Percentiles rank a stretch among this genome's conserved stretches.
Evolutionary conservation across 2,113 vertebrate species (phyloP).

Genomic region (Syrrhaptes paradoxus): DNA sequence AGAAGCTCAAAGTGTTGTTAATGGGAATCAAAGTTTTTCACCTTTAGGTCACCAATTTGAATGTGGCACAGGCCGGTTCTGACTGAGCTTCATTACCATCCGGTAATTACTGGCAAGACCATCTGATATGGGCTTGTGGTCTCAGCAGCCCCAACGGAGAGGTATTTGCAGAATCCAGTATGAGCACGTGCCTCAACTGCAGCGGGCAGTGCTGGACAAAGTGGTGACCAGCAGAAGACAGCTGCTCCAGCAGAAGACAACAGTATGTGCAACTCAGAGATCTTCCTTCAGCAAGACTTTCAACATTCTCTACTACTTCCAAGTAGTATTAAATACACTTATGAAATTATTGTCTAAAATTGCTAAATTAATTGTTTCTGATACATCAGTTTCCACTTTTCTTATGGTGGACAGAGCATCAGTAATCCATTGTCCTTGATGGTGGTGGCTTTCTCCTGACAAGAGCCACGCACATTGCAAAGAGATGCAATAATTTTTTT

Average conservation of each 20-base stretch:
- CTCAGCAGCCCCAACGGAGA: background rate
- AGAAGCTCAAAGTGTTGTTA: background rate
- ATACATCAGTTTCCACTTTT: background rate
- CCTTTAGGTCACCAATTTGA: background rate
- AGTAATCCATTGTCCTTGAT: background rate
- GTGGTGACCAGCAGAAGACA: background rate
- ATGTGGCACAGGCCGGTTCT: background rate
- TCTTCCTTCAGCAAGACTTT: background rate
- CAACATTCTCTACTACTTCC: background rate
- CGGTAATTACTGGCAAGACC: background rate
- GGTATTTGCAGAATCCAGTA: background rate
- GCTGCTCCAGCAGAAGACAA: background rate
- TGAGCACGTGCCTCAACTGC: background rate
- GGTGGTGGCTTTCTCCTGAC: background rate
- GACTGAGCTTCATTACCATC: background rate
- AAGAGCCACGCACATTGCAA: background rate
- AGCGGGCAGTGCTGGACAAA: background rate
- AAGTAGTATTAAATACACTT: background rate
- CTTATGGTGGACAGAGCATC: background rate
- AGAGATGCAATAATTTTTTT: background rate
- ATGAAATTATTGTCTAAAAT: background rate
- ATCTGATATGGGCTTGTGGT: background rate
- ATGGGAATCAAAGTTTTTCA: constrained; percentile 19
- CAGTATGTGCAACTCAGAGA: background rate
- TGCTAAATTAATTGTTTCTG: background rate